A percentile compares a stretch with the other conserved stretches of the same genome.
phyloP scores from a whole-genome alignment of 2,888 invertebrate species.

The Mimachlamys varia region DNA sequence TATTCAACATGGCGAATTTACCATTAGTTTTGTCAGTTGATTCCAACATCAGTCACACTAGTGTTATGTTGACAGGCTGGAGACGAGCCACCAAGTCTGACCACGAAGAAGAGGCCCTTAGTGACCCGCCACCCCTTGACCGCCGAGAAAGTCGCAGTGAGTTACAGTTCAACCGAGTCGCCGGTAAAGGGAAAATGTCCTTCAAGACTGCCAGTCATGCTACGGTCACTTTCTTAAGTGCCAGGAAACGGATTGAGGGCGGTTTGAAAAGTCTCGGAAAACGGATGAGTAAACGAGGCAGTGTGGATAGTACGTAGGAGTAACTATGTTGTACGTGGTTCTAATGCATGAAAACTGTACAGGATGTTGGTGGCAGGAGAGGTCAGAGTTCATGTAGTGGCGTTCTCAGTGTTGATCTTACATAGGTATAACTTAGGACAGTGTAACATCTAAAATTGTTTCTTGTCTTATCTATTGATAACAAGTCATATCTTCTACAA shows the following conservation, averaged over 20 bases:
- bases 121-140: constrained; percentile 71
- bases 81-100: constrained; percentile 78
- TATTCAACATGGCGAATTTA: too few species aligned
- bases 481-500: background rate
- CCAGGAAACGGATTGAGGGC: constrained; percentile 93
- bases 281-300: constrained; percentile 89
- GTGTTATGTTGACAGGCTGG: constrained; percentile 69
- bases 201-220: constrained; percentile 81
- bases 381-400: background rate
- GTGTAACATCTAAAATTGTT: background rate
- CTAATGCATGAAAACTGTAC: constrained; percentile 20
- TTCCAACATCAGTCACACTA: background rate
- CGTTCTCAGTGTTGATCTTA: background rate
- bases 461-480: background rate
- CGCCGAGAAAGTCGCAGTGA: constrained; percentile 74
- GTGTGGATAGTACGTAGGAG: constrained; percentile 85
- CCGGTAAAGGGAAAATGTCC: constrained; percentile 74
- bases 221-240: constrained; percentile 80
- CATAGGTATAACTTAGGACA: background rate
- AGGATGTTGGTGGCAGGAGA: background rate
- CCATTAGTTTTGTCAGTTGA: background rate
- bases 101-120: constrained; percentile 80
- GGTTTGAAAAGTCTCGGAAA: constrained; percentile 88
- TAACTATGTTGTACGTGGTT: constrained; percentile 16
- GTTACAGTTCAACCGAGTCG: constrained; percentile 65